Conservation (phyloP, 2,113 vertebrate genomes). For the Meriones unguiculatus region DNA sequence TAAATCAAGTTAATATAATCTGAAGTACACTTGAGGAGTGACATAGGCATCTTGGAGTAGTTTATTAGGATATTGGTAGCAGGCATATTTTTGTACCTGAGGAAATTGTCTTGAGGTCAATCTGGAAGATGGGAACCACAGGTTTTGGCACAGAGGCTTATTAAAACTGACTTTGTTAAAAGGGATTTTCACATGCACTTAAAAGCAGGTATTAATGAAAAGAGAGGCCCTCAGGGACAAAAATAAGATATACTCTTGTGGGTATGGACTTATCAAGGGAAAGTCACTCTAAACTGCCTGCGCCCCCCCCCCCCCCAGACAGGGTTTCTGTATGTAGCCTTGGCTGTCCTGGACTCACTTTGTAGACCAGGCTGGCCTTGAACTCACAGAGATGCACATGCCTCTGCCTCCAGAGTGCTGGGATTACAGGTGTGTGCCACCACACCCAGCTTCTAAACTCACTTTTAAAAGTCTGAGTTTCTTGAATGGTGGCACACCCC, state of each 20-base stretch:
- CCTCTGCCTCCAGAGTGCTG: no score
- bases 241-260: background rate
- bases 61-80: slow-evolving; percentile 5
- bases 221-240: background rate
- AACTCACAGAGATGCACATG: no score
- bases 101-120: background rate
- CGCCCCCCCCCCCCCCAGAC: no score
- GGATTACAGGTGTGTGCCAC: no score
- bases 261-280: background rate
- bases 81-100: slow-evolving; percentile 43
- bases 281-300: background rate
- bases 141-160: background rate
- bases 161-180: slow-evolving; percentile 7
- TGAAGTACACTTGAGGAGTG: slow-evolving; percentile 46
- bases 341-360: no score
- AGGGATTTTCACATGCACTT: background rate
- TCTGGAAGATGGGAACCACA: background rate
- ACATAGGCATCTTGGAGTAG: slow-evolving; percentile 16
- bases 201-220: background rate
- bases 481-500: background rate
- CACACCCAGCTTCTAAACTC: background rate
- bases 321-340: no score
- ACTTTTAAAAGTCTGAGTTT: background rate
- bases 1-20: slow-evolving; percentile 6
- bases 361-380: no score